Base-by-base conservation (phyloP, 2,113 vertebrate species). In the Galeopterus variegatus region DNA sequence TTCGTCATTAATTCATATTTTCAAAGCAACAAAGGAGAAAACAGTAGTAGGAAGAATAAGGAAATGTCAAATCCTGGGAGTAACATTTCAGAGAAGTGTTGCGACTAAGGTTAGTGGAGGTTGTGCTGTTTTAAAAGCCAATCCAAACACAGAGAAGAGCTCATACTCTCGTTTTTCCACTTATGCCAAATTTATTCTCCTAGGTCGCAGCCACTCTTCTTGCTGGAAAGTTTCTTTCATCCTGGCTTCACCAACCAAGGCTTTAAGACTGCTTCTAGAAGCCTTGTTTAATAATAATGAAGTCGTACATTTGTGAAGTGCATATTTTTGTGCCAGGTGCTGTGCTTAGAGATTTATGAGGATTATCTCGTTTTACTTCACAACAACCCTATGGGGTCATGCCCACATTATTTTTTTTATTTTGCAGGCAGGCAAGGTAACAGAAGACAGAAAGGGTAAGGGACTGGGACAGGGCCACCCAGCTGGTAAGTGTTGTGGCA, bases 1-100 rank as follows among this genome's bases (percentile, higher is more conserved):
- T 98, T 96, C 98, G 90, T 88, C 97, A 97, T 98, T 98, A 97
- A 98, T 97, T 98, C 98, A 98, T 98, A 98, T 98, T 98, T 98
- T 98, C 97, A 84, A 97, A 97, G 97, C 97, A 98, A 86, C 84
- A 86, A 96, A 96, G 90, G 97, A 45, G 97, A 98, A 98, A 97
- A 97, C 96, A 97, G 96, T 90, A 70, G 97, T 96, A 88, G 76
- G 94, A 97, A 97, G 98, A 98, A 97, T 97, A 93, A 98, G 95
- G 73, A 97, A 76, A 93, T 96, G 97, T 98, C 98, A 98, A 95
- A 98, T 88, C 95, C 90, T 84, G 93, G 89, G 97, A 97, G 96
- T 96, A 95, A 98, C 97, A 95, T 97, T 97, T 98, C 98, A 98
- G 65, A 3, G 65, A 83, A 85, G 97, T 95, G 93, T 96, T 90